Conservation (phyloP, 2,113 vertebrate genomes). For the Salvelinus alpinus region DNA sequence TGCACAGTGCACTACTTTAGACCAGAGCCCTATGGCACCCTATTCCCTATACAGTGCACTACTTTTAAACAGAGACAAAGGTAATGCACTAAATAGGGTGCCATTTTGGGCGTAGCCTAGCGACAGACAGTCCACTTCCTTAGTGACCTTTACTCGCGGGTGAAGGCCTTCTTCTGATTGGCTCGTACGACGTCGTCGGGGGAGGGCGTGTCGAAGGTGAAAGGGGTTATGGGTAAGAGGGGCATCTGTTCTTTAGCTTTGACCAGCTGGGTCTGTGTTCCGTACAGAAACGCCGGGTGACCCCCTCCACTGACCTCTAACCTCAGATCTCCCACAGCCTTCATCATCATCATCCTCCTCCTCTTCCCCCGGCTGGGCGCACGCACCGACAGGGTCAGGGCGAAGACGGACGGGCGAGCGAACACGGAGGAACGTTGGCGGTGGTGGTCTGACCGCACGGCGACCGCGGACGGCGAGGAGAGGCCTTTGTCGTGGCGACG, state of each 20-base stretch:
- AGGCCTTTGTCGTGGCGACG: slow-evolving; percentile 8
- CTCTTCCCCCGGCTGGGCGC: slow-evolving; percentile 68
- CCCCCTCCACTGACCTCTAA: slow-evolving; percentile 34
- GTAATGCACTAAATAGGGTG: background rate
- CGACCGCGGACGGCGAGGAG: slow-evolving; percentile 10
- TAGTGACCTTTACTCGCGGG: slow-evolving; percentile 62
- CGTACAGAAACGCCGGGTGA: slow-evolving; percentile 75
- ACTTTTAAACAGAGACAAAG: too few species aligned
- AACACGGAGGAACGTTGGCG: slow-evolving; percentile 64
- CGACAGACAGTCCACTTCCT: background rate
- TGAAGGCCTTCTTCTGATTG: slow-evolving; percentile 89
- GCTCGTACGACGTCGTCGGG: slow-evolving; percentile 93
- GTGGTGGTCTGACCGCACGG: background rate
- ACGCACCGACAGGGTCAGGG: slow-evolving; percentile 81
- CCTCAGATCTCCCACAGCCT: slow-evolving; percentile 17
- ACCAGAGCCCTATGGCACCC: too few species aligned
- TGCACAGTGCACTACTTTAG: too few species aligned
- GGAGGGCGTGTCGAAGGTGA: slow-evolving; percentile 90
- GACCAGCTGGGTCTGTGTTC: slow-evolving; percentile 73
- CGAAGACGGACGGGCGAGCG: slow-evolving; percentile 89
- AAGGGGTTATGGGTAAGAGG: slow-evolving; percentile 79
- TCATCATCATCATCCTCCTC: slow-evolving; percentile 7
- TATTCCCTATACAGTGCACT: too few species aligned
- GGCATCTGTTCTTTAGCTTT: slow-evolving; percentile 72
- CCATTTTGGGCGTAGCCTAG: background rate